These are phyloP conservation scores for Branchinecta lynchi DNA, from an alignment of 1,140 invertebrate species.

Conservation along the genomic window DNA sequence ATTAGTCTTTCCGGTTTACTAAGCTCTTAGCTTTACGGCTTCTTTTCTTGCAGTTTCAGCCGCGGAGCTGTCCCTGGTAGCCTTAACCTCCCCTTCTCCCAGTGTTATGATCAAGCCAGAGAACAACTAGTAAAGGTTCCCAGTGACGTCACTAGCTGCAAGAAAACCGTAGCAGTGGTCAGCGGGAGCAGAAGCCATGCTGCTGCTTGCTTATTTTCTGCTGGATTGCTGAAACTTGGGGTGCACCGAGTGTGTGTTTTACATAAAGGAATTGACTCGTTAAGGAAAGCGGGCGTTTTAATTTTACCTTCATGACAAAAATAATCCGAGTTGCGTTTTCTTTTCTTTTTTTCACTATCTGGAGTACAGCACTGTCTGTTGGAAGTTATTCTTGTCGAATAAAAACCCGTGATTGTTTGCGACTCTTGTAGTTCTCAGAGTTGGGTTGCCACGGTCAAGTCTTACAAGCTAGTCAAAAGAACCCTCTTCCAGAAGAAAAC, in stretches of 20 bases:
- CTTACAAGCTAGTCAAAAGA: too few relatives aligned
- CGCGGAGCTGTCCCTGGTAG: conserved; percentile 56
- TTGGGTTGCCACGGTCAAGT: too few relatives aligned
- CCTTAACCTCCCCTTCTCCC: conserved; percentile 66
- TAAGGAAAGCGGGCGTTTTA: conserved; percentile 31
- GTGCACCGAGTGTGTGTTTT: conserved; percentile 37
- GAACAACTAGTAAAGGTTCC: conserved; percentile 19
- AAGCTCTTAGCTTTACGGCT: not conserved
- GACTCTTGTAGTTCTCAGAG: too few relatives aligned
- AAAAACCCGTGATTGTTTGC: too few relatives aligned
- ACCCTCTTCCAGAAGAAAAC: too few relatives aligned
- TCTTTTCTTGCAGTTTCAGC: conserved; percentile 41
- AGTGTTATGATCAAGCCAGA: not conserved
- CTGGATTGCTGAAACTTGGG: conserved; percentile 42
- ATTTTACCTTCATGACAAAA: conserved; percentile 21
- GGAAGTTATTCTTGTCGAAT: too few relatives aligned
- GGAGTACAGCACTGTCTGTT: too few relatives aligned
- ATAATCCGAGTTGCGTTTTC: too few relatives aligned
- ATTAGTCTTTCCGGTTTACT: too few relatives aligned
- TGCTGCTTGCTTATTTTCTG: conserved; percentile 41
- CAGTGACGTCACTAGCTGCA: conserved; percentile 26
- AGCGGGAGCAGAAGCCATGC: conserved; percentile 57
- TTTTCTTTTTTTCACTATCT: too few relatives aligned
- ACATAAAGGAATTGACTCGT: conserved; percentile 39
- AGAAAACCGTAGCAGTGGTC: conserved; percentile 54